A percentile compares a stretch with the other conserved stretches of the same genome.
These are phyloP conservation scores for Rhineura floridana DNA, from an alignment of 2,113 vertebrate genomes.

Conservation along the genomic window DNA sequence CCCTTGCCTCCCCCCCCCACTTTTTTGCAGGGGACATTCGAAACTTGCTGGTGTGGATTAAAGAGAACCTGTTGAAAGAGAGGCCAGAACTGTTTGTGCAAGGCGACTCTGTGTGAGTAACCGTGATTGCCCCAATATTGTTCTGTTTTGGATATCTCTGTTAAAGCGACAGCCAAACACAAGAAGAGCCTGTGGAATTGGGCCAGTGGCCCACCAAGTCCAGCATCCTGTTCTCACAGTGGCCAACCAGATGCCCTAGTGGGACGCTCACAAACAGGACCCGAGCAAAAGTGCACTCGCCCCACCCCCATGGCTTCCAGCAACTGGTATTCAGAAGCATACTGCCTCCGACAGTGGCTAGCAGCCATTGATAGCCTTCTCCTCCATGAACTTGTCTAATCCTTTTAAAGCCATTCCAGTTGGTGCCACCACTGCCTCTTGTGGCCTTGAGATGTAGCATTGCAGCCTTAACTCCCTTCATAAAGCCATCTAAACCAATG, in stretches of 20 bases:
- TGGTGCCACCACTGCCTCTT: no score
- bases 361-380: neutral
- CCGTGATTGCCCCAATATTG: neutral
- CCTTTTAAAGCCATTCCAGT: no score
- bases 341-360: no score
- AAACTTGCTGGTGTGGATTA: slow-evolving; percentile 95
- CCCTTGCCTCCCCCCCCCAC: neutral
- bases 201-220: no score
- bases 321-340: no score
- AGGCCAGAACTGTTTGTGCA: slow-evolving; percentile 94
- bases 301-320: no score
- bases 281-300: no score
- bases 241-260: no score
- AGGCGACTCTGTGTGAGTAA: slow-evolving; percentile 93
- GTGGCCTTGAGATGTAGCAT: neutral
- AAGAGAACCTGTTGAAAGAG: slow-evolving; percentile 92
- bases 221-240: no score
- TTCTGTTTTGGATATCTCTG: neutral
- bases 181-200: no score
- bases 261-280: no score
- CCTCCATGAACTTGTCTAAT: neutral
- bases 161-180: neutral
- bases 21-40: slow-evolving; percentile 89
- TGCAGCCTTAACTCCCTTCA: neutral
- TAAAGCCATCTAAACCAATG: no score